phyloP scores from a whole-genome alignment of 2,113 vertebrate species.

The Genyomyrus donnyi region DNA sequence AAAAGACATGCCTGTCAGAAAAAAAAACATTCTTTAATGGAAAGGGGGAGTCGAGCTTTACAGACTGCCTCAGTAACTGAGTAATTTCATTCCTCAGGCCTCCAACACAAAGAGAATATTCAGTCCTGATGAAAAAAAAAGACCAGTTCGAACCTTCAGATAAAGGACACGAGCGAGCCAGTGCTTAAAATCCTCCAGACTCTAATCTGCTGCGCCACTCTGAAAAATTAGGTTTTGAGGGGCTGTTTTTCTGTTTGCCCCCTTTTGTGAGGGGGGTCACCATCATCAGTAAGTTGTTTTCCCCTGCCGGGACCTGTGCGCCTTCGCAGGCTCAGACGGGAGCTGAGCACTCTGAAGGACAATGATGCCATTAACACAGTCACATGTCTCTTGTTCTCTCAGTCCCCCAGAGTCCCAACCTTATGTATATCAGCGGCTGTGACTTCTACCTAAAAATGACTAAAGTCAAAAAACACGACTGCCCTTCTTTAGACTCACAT shows the following conservation, averaged over 20 bases:
- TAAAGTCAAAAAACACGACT: not conserved
- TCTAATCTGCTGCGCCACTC: not conserved
- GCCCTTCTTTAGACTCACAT: not conserved
- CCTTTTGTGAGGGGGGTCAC: not conserved
- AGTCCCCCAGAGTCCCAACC: not conserved
- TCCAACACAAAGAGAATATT: slow-evolving; percentile 3
- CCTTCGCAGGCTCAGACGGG: not conserved
- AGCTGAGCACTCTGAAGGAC: not conserved
- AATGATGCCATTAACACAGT: not conserved
- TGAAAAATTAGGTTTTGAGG: not conserved
- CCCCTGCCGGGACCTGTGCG: not conserved
- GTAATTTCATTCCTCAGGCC: not conserved
- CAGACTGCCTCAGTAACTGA: not conserved
- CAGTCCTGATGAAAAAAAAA: not conserved
- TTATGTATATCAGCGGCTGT: not conserved
- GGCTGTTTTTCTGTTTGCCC: not conserved
- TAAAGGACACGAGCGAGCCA: not conserved
- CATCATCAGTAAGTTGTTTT: not conserved
- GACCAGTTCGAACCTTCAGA: not conserved
- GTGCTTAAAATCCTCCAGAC: not conserved
- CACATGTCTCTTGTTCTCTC: not conserved
- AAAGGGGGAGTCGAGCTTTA: not conserved
- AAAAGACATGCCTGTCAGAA: not conserved
- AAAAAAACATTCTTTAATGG: not conserved
- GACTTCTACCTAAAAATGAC: not conserved